Percentiles rank a stretch among this genome's conserved stretches.
Conservation (phyloP, 2,888 invertebrate genomes). For the Apoda limacodes region DNA sequence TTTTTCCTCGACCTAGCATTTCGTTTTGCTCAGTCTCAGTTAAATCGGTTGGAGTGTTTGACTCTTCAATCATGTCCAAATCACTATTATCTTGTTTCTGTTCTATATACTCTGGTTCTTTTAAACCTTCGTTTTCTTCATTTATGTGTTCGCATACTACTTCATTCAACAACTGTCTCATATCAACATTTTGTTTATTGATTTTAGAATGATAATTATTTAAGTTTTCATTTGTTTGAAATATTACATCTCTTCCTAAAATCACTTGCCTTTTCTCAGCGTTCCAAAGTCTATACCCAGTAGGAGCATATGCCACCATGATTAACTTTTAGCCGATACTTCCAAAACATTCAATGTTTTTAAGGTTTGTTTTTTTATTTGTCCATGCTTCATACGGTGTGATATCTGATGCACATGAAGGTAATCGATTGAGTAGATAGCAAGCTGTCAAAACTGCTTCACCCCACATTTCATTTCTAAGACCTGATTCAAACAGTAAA, state of each 20-base stretch:
- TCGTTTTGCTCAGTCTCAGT: neutral
- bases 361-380: neutral
- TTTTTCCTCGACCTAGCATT: neutral
- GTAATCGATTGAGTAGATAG: conserved; percentile 12
- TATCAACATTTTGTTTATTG: neutral
- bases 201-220: neutral
- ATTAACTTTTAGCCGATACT: neutral
- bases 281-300: neutral
- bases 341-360: conserved; percentile 1
- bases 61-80: neutral
- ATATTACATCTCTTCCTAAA: neutral
- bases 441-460: conserved; percentile 14
- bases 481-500: conserved; percentile 11
- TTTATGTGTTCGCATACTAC: neutral
- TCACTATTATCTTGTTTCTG: neutral
- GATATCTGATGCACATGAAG: neutral
- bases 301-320: neutral
- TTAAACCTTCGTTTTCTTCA: neutral
- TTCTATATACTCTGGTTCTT: neutral
- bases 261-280: neutral
- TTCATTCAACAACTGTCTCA: neutral
- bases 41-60: neutral
- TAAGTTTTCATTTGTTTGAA: neutral
- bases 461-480: conserved; percentile 13
- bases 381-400: conserved; percentile 2